Evolutionary conservation across 2,113 vertebrate genomes (phyloP).

Genomic region (Chloroceryle aenea): DNA sequence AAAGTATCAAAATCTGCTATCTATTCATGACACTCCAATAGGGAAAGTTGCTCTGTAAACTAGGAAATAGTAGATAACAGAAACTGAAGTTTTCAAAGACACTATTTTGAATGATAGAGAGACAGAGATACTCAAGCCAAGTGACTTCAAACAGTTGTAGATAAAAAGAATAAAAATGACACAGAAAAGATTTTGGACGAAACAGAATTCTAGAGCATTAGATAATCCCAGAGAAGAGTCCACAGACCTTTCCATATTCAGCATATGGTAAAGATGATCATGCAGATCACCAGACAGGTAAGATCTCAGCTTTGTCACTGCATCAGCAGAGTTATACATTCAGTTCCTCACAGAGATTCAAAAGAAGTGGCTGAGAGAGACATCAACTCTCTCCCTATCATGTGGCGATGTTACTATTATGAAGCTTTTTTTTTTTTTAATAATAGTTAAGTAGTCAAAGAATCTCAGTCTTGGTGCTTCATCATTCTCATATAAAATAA

Average conservation of each 20-base stretch:
- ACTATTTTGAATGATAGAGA: background rate
- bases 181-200: background rate
- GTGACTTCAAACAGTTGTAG: background rate
- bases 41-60: background rate
- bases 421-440: background rate
- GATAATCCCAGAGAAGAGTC: background rate
- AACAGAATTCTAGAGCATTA: background rate
- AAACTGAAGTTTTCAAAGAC: background rate
- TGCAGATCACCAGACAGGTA: background rate
- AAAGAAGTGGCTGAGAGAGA: background rate
- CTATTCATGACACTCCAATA: background rate
- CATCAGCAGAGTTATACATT: background rate
- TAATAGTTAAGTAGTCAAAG: background rate
- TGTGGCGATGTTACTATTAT: rapidly evolving
- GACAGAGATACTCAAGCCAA: background rate
- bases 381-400: background rate
- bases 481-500: background rate
- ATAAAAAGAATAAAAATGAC: background rate
- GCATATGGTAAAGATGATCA: background rate
- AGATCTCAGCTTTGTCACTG: background rate
- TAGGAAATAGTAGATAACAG: background rate
- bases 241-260: background rate
- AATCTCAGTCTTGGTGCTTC: background rate
- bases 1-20: background rate
- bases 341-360: background rate